These are phyloP conservation scores for Seriola rivoliana DNA, from an alignment of 2,113 vertebrate species.

Conservation along the genomic window DNA sequence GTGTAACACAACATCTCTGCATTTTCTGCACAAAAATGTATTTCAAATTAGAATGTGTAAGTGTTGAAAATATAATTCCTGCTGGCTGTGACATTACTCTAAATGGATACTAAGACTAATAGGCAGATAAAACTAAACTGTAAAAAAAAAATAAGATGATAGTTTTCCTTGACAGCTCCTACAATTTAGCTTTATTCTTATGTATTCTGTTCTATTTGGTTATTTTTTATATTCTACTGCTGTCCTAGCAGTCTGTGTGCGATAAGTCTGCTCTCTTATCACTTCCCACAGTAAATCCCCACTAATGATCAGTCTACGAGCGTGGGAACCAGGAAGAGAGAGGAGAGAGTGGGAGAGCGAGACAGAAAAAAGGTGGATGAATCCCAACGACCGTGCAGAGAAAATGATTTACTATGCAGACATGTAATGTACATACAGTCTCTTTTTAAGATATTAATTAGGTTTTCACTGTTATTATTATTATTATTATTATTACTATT, in stretches of 20 bases:
- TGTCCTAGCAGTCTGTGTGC: slow-evolving; percentile 19
- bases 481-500: neutral
- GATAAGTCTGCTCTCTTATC: slow-evolving; percentile 58
- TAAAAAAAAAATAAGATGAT: neutral
- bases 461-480: no score
- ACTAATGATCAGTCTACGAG: slow-evolving; percentile 57
- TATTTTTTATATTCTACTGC: slow-evolving; percentile 11
- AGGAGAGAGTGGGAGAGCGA: neutral
- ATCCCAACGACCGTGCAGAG: neutral
- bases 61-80: neutral
- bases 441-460: neutral
- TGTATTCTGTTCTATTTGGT: neutral
- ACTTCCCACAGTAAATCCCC: slow-evolving; percentile 59
- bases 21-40: neutral
- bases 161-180: neutral
- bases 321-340: slow-evolving; percentile 63
- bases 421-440: neutral
- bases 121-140: neutral
- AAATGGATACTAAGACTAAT: neutral
- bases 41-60: neutral
- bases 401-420: neutral
- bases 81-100: neutral
- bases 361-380: slow-evolving; percentile 11
- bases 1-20: neutral
- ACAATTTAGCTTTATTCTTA: neutral